phyloP scores from a whole-genome alignment of 2,113 vertebrate genomes.

The Erpornis zantholeuca region DNA sequence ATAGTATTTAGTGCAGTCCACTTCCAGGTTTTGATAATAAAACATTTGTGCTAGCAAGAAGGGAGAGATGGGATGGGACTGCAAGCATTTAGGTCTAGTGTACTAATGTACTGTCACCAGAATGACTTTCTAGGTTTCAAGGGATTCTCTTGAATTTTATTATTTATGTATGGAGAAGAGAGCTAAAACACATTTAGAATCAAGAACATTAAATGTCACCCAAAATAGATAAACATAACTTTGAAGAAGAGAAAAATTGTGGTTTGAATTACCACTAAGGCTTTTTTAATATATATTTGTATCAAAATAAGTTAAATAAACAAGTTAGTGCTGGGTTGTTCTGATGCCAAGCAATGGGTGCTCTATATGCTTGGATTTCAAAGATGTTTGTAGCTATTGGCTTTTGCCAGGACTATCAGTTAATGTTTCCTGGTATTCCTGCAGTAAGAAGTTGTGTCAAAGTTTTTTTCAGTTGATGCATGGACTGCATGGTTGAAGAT shows the following conservation, averaged over 20 bases:
- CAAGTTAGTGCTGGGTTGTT: neutral
- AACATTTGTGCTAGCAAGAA: rapidly evolving
- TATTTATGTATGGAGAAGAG: neutral
- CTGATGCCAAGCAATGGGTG: neutral
- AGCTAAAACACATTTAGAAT: neutral
- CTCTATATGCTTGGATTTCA: neutral
- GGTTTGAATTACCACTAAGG: neutral
- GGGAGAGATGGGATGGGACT: neutral
- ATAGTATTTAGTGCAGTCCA: neutral
- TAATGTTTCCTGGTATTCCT: neutral
- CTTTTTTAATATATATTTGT: neutral
- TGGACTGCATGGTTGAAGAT: neutral
- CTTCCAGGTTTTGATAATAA: neutral
- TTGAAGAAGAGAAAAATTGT: neutral
- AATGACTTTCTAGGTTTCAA: neutral
- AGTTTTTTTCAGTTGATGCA: rapidly evolving
- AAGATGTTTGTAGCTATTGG: neutral
- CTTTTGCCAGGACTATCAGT: neutral
- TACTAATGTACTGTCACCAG: neutral
- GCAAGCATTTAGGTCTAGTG: neutral
- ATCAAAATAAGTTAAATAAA: neutral
- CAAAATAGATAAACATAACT: neutral
- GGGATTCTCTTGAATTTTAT: neutral
- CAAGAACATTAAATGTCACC: neutral
- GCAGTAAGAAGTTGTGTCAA: neutral